Evolutionary conservation across 2,113 vertebrate species (phyloP).

Genomic region (Stigmatopora argus): DNA sequence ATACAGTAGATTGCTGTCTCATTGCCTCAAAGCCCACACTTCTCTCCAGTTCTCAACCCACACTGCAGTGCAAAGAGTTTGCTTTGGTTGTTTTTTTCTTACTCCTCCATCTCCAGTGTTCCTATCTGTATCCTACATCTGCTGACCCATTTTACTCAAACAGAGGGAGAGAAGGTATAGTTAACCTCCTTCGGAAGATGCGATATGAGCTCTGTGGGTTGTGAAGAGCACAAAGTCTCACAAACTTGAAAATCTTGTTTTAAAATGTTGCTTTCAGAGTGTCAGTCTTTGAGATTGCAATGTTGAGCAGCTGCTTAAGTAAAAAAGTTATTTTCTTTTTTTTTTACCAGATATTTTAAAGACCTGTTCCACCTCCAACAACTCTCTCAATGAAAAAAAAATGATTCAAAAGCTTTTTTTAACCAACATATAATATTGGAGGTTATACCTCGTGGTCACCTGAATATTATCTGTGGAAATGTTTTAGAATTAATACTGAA

Average conservation of each 20-base stretch:
- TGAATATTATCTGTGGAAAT: too few relatives aligned
- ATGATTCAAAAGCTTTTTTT: not conserved
- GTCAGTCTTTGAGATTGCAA: slow-evolving; percentile 10
- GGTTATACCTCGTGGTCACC: not conserved
- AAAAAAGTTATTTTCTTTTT: slow-evolving; percentile 15
- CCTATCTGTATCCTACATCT: slow-evolving; percentile 55
- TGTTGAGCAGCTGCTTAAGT: slow-evolving; percentile 18
- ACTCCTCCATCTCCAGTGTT: slow-evolving; percentile 16
- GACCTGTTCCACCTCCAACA: not conserved
- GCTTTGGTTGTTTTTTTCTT: slow-evolving; percentile 56
- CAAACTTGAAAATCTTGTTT: slow-evolving; percentile 14
- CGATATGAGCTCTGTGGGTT: slow-evolving; percentile 26
- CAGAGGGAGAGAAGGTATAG: slow-evolving; percentile 45
- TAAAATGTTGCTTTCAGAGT: slow-evolving; percentile 16
- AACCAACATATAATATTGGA: not conserved
- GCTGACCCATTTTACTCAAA: slow-evolving; percentile 73
- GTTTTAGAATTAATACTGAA: too few relatives aligned
- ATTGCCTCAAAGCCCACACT: slow-evolving; percentile 30
- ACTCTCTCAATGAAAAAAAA: not conserved
- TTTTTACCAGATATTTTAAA: not conserved
- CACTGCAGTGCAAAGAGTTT: slow-evolving; percentile 63
- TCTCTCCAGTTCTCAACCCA: slow-evolving; percentile 46
- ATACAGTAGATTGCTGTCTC: slow-evolving; percentile 31
- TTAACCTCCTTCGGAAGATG: slow-evolving; percentile 61
- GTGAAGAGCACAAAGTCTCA: slow-evolving; percentile 13